Percentiles rank a stretch among this genome's conserved stretches.
These are phyloP conservation scores for Bos indicus DNA, from an alignment of 2,113 vertebrate genomes.

Conservation along the genomic window DNA sequence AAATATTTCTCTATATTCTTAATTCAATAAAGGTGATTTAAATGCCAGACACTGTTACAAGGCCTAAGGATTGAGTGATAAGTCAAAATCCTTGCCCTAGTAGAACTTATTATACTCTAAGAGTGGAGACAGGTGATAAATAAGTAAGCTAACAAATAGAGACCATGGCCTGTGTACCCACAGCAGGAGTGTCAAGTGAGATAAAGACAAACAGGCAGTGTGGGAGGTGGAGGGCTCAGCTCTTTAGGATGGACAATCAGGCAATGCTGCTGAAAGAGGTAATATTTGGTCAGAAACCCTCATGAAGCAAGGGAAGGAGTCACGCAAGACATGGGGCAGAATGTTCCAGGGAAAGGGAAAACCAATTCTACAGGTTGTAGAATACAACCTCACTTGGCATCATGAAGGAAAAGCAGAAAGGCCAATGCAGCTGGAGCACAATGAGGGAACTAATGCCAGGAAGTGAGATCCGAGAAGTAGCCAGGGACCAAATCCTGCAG, in stretches of 20 bases:
- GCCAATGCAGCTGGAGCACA: neutral
- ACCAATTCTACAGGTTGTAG: neutral
- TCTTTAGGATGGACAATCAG: neutral
- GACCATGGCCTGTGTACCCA: neutral
- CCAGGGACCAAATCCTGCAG: neutral
- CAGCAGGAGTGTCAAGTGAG: neutral
- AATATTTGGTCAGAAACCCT: neutral
- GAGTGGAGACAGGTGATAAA: neutral
- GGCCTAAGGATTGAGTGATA: neutral
- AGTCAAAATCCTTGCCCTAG: neutral
- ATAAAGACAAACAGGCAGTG: neutral
- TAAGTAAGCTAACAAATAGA: neutral
- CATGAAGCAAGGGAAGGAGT: neutral
- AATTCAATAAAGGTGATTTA: neutral
- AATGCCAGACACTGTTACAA: neutral
- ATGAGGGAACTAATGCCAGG: neutral
- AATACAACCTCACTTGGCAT: neutral
- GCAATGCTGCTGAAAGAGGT: neutral
- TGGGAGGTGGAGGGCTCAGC: neutral
- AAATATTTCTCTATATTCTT: constrained; percentile 25
- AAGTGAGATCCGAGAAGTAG: neutral
- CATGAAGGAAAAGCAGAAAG: neutral
- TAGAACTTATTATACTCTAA: neutral
- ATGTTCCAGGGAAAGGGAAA: neutral
- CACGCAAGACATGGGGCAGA: neutral